Percentiles rank a stretch among this genome's conserved stretches.
Conservation (phyloP, 2,113 vertebrate species). For the Amphilophus citrinellus region DNA sequence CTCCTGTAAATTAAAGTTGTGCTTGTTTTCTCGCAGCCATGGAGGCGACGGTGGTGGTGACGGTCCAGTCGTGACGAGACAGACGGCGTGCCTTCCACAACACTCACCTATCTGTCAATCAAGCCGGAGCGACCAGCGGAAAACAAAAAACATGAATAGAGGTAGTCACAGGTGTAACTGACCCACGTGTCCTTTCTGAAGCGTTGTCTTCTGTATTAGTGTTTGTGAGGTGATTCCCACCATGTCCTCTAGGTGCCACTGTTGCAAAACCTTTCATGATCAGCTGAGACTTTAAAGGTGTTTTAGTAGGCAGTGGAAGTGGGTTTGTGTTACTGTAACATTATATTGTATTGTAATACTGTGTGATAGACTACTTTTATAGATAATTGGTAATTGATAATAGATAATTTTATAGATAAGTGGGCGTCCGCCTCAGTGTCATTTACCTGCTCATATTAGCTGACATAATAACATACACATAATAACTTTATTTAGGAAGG, state of each 20-base stretch:
- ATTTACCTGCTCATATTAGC: neutral
- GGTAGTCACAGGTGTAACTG: neutral
- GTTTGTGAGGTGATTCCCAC: neutral
- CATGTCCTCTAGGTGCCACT: slow-evolving; percentile 45
- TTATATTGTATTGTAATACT: neutral
- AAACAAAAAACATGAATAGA: neutral
- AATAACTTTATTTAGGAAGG: neutral
- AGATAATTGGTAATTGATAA: too few relatives aligned
- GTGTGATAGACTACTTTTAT: neutral
- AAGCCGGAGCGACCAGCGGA: neutral
- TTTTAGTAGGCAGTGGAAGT: neutral
- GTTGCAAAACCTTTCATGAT: slow-evolving; percentile 16
- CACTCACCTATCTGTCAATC: slow-evolving; percentile 34
- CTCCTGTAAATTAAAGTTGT: neutral
- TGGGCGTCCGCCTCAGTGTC: neutral
- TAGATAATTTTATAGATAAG: too few relatives aligned
- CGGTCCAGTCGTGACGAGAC: slow-evolving; percentile 52
- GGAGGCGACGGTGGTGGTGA: slow-evolving; percentile 43
- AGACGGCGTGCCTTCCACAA: slow-evolving; percentile 60
- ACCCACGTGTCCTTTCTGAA: slow-evolving; percentile 11
- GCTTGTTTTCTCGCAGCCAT: slow-evolving; percentile 53
- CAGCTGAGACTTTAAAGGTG: neutral
- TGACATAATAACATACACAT: neutral
- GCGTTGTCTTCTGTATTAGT: neutral
- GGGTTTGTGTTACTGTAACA: neutral